Evolutionary conservation across 2,797 vertebrate genomes (phyloP), one percentile per base, ranked within the genome.

Genomic region (Rachycentron canadum): DNA sequence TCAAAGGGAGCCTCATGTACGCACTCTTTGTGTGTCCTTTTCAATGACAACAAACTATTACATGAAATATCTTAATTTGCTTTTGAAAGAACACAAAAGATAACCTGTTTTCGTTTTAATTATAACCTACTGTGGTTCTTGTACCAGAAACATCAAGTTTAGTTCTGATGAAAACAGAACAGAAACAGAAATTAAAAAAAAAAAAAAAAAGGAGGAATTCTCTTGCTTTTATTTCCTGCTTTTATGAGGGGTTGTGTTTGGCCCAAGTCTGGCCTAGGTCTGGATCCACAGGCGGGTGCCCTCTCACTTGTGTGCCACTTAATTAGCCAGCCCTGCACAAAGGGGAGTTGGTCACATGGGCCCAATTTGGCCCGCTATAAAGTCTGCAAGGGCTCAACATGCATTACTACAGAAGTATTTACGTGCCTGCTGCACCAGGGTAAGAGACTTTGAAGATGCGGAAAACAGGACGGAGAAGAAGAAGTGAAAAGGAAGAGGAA

Each of bases 301-400:
- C 87, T 85, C 83, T 88, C 82, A 81, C 83, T 87, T 78, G 81
- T 86, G 71, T 86, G 87, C 85, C 86, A 91, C 89, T 93, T 94
- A 93, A 95, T 95, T 95, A 95, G 89, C 82, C 43, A 13, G 72
- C 71, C 79, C 64, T 21, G 73, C 88, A 92, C 87, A 88, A 88
- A 92, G 89, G 74, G 69, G 78, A 70, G 85, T 69, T 66, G 87
- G 88, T 93, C 94, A 94, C 93, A 95, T 92, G 94, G 93, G 93
- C 89, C 90, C 91, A 94, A 95, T 95, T 95, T 94, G 86, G 91
- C 78, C 88, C 14, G 63, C 89, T 86, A 91, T 94, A 95, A 95
- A 93, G 82, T 91, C 86, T 88, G 90, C 81, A 61, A 90, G 71
- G 92, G 77, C 90, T 90, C 84, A 62, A 86, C 88, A 32, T 86